These are phyloP conservation scores for Varanus komodoensis DNA, from an alignment of 2,113 vertebrate species.

Conservation along the genomic window DNA sequence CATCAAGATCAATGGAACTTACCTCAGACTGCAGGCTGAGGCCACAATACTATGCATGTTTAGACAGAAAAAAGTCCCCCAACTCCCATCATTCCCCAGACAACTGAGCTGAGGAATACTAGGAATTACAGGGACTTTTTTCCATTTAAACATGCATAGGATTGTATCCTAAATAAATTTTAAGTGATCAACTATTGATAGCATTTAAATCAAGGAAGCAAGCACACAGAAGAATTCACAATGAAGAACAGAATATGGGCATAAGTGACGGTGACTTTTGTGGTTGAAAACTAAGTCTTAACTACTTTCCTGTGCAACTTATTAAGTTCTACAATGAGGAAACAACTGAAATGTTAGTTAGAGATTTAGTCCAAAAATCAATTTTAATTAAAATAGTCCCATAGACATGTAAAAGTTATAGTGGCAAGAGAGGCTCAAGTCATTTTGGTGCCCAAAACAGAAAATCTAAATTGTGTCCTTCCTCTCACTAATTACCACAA, in stretches of 20 bases:
- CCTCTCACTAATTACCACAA: neutral
- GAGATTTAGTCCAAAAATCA: conserved; percentile 75
- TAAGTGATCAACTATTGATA: neutral
- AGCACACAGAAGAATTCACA: conserved; percentile 3
- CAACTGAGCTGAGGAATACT: too few relatives aligned
- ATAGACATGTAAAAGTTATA: conserved; percentile 1
- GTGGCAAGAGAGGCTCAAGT: neutral
- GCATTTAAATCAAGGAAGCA: neutral
- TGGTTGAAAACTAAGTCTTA: neutral
- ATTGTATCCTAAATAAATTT: neutral
- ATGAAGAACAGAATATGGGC: conserved; percentile 34
- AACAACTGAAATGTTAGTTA: conserved; percentile 66
- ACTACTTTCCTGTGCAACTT: neutral
- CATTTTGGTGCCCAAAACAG: neutral
- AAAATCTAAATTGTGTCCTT: neutral
- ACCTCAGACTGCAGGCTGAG: too few relatives aligned
- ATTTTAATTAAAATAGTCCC: conserved; percentile 78
- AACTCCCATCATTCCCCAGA: too few relatives aligned
- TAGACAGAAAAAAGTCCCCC: too few relatives aligned
- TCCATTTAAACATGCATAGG: too few relatives aligned
- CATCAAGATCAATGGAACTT: too few relatives aligned
- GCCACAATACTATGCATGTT: too few relatives aligned
- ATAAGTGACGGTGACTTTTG: conserved; percentile 32
- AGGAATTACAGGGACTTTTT: too few relatives aligned
- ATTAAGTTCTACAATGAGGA: conserved; percentile 50